Evolutionary conservation across 2,888 invertebrate species (phyloP), one percentile per base, ranked within the genome.

Genomic region (Heterodera filipjevi): DNA sequence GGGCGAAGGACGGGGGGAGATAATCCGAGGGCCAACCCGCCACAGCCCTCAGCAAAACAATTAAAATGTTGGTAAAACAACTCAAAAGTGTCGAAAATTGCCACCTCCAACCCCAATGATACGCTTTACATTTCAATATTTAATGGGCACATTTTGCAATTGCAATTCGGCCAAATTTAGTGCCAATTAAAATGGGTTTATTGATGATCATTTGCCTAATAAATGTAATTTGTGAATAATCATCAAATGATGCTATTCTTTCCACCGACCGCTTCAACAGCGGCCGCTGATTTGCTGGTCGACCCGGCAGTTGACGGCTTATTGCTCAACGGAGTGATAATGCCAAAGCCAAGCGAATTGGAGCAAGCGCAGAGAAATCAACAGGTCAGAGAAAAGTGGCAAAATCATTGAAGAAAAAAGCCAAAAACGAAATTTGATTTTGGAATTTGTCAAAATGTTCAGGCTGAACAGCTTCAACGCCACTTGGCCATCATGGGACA

Each of bases 301-400:
- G 59, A 59, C 27, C n/a, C n/a, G 59, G 68, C 35, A 8, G 33
- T 68, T 33, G 68, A 68, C 68, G 68, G 68, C 22, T 22, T 68
- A 32, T 35, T 68, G 16, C 68, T 68, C 16, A 68, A 27, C 68
- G 33, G 32, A n/a, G 33, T 35, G 33, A 19, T 68, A 35, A 68
- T 68, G 68, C 32, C 68, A 27, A 32, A 27, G 68, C 68, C 68
- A 32, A 68, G 68, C 68, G 68, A 35, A 35, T 35, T 68, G 68
- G 68, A 68, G 33, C 68, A 68, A 32, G 27, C 22, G 22, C 68
- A 68, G 33, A 30, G 68, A 35, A 68, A 68, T 22, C 68, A 32
- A 0, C 68, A 59, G 59, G 39, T 39, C 39, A 39, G 39, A 39
- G n/a, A n/a, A n/a, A n/a, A n/a, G 27, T 27, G 59, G 59, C 22